Conservation (phyloP, 2,797 vertebrate species). For the Clarias pachynema region DNA sequence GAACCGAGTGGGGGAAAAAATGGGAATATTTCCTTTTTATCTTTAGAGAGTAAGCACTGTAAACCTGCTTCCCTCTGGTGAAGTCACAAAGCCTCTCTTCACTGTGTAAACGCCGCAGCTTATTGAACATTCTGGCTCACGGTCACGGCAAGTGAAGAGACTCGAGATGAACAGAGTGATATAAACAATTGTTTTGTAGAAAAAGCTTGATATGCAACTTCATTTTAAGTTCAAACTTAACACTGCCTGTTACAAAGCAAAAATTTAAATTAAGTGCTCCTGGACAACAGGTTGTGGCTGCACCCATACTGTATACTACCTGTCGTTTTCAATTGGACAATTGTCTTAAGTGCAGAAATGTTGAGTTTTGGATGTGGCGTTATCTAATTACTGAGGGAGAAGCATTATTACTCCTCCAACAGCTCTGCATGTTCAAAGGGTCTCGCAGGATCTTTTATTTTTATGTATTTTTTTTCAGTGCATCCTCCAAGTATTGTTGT, state of each 20-base stretch:
- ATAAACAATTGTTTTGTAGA: conserved; percentile 36
- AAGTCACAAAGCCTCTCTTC: conserved; percentile 28
- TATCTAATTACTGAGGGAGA: not conserved
- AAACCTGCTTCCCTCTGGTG: conserved; percentile 15
- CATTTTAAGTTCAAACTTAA: conserved; percentile 39
- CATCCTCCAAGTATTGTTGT: conserved; percentile 93
- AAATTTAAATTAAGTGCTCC: not conserved
- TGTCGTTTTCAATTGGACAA: not conserved
- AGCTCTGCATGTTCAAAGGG: conserved; percentile 39
- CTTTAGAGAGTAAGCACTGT: not conserved
- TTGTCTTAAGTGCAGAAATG: not conserved
- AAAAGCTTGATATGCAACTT: conserved; percentile 28
- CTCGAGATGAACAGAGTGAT: conserved; percentile 17
- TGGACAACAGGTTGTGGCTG: conserved; percentile 2
- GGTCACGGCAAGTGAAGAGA: conserved; percentile 36
- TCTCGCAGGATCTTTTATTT: conserved; percentile 63
- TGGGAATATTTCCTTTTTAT: conserved; percentile 12
- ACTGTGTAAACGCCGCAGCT: conserved; percentile 24
- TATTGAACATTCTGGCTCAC: conserved; percentile 33
- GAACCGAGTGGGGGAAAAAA: not conserved
- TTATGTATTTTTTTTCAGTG: conserved; percentile 79
- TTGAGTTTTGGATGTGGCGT: not conserved
- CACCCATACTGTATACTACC: not conserved
- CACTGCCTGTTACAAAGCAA: conserved; percentile 30
- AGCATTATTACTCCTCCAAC: conserved; percentile 24